Evolutionary conservation across 2,797 vertebrate genomes (phyloP).

Genomic region (Poecilia picta): DNA sequence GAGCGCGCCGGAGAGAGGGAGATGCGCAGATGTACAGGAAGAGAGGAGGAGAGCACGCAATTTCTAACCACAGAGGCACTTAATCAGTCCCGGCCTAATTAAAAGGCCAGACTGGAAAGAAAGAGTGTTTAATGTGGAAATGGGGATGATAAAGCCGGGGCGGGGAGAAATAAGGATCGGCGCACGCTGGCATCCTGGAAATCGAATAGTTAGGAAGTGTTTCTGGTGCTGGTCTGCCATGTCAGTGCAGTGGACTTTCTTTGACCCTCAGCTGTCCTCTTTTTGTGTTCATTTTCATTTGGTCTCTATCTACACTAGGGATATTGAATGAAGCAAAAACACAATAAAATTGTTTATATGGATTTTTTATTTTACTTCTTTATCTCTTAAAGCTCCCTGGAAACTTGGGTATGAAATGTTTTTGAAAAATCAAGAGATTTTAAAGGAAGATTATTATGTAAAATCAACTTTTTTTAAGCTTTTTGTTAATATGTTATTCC

Average conservation of each 20-base stretch:
- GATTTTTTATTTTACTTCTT: too few species aligned
- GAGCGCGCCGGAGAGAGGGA: neutral
- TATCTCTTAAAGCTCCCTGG: neutral
- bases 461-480: too few species aligned
- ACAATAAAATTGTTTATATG: too few species aligned
- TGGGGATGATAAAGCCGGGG: conserved; percentile 58
- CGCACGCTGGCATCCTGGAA: neutral
- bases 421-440: too few species aligned
- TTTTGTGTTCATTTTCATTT: neutral
- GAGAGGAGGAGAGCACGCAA: conserved; percentile 17
- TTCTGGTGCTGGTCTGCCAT: neutral
- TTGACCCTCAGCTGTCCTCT: conserved; percentile 2
- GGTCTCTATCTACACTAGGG: neutral
- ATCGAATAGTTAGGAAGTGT: conserved; percentile 6
- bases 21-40: conserved; percentile 25
- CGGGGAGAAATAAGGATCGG: conserved; percentile 37
- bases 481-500: too few species aligned
- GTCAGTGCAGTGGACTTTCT: neutral
- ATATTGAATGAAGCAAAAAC: neutral
- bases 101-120: conserved; percentile 74
- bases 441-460: too few species aligned
- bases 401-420: neutral
- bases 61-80: conserved; percentile 63
- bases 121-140: conserved; percentile 68
- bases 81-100: conserved; percentile 81